phyloP scores from a whole-genome alignment of 2,888 invertebrate genomes.

The Hemicrepidius hirtus region DNA sequence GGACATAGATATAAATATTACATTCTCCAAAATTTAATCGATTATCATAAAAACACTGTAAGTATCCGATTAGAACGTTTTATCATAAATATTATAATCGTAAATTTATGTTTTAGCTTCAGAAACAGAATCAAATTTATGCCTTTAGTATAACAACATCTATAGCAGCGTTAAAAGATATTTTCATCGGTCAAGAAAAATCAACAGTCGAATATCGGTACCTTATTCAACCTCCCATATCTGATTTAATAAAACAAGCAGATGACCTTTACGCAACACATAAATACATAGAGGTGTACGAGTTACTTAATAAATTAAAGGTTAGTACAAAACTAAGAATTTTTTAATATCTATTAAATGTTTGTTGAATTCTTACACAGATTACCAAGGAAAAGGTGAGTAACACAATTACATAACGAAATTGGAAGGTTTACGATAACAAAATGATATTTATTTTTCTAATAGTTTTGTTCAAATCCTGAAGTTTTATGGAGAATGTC shows the following conservation, averaged over 20 bases:
- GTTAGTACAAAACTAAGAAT: neutral
- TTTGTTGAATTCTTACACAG: too few species aligned
- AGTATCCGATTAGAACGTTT: neutral
- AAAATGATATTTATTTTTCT: too few species aligned
- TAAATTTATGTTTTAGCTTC: neutral
- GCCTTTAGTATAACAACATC: conserved; percentile 2
- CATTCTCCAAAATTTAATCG: neutral
- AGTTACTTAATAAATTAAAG: conserved; percentile 71
- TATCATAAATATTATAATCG: neutral
- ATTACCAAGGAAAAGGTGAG: too few species aligned
- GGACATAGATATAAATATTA: too few species aligned
- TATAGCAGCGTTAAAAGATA: neutral
- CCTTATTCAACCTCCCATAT: neutral
- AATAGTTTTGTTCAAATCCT: conserved; percentile 54
- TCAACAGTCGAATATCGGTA: neutral
- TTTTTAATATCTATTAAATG: too few species aligned
- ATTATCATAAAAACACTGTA: neutral
- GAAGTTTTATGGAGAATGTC: conserved; percentile 87
- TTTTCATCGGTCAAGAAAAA: neutral
- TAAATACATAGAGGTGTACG: conserved; percentile 79
- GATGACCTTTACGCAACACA: conserved; percentile 81
- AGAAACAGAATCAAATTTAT: neutral
- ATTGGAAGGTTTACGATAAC: too few species aligned
- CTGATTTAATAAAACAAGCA: conserved; percentile 75
- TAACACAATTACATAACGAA: too few species aligned